Percentiles rank a stretch among this genome's conserved stretches.
Conservation (phyloP, 2,113 vertebrate species). For the Penelope pileata region DNA sequence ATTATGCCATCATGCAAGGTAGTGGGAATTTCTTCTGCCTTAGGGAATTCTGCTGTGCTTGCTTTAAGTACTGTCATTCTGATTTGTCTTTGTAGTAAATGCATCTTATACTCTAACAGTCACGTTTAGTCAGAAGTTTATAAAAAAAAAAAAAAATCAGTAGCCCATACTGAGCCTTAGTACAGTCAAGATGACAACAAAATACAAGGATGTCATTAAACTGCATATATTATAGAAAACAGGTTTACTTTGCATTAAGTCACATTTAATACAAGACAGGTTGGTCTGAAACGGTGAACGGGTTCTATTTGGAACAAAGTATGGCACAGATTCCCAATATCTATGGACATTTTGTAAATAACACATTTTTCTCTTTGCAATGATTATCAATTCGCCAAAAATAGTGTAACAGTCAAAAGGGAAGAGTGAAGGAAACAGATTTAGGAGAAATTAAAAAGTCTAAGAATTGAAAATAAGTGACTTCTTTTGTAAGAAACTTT, state of each 20-base stretch:
- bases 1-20: background rate
- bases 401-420: conserved; percentile 68
- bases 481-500: conserved; percentile 74
- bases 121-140: background rate
- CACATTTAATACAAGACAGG: conserved; percentile 66
- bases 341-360: conserved; percentile 39
- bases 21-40: background rate
- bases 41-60: background rate
- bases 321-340: conserved; percentile 67
- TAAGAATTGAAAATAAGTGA: conserved; percentile 78
- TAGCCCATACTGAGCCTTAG: conserved; percentile 5
- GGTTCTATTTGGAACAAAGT: conserved; percentile 65
- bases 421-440: conserved; percentile 63
- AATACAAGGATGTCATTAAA: conserved; percentile 60
- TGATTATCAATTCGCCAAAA: conserved; percentile 78
- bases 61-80: background rate
- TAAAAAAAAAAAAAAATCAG: background rate
- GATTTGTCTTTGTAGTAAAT: conserved; percentile 40
- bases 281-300: conserved; percentile 64
- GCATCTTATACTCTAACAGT: conserved; percentile 34
- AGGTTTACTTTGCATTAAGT: conserved; percentile 68
- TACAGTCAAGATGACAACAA: conserved; percentile 49
- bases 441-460: conserved; percentile 67
- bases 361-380: conserved; percentile 55
- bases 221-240: conserved; percentile 64